A percentile compares a stretch with the other conserved stretches of the same genome.
These are phyloP conservation scores for Buathra laborator DNA, from an alignment of 2,888 invertebrate genomes.

Conservation along the genomic window DNA sequence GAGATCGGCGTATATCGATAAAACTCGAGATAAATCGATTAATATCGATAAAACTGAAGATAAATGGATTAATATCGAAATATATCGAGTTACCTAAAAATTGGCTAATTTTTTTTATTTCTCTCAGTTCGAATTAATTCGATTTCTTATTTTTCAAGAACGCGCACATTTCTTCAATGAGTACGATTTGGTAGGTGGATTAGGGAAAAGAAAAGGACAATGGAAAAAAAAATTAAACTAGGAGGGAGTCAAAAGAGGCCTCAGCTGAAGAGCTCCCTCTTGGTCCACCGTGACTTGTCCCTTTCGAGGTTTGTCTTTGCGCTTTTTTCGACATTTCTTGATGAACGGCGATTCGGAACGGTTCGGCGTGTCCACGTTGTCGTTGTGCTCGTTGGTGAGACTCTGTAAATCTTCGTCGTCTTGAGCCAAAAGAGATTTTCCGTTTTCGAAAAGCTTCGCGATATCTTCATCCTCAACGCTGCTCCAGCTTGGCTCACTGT, in stretches of 20 bases:
- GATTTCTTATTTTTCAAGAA: not conserved
- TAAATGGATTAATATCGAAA: too few relatives aligned
- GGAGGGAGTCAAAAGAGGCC: slow-evolving; percentile 78
- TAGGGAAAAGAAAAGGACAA: not conserved
- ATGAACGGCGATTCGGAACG: slow-evolving; percentile 1
- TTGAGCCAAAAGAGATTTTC: slow-evolving; percentile 2
- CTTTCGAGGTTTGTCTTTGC: slow-evolving; percentile 62
- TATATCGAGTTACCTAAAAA: not conserved
- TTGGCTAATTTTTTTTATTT: slow-evolving; percentile 34
- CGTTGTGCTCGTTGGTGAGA: slow-evolving; percentile 8
- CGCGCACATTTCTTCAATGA: not conserved
- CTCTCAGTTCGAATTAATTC: not conserved
- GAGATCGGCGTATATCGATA: too few relatives aligned
- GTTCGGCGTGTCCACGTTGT: slow-evolving; percentile 5
- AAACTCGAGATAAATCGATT: too few relatives aligned
- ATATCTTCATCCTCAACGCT: slow-evolving; percentile 77
- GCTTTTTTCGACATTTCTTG: slow-evolving; percentile 57
- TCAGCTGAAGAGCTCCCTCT: slow-evolving; percentile 77
- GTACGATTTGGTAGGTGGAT: not conserved
- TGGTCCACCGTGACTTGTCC: slow-evolving; percentile 70
- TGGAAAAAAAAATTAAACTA: slow-evolving; percentile 65
- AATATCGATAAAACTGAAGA: too few relatives aligned
- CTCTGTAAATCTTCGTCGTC: slow-evolving; percentile 40
- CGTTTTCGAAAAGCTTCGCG: slow-evolving; percentile 39
- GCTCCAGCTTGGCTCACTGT: slow-evolving; percentile 80